A percentile compares a stretch with the other conserved stretches of the same genome.
Conservation (phyloP, 2,888 invertebrate species). For the Chydorus sphaericus region DNA sequence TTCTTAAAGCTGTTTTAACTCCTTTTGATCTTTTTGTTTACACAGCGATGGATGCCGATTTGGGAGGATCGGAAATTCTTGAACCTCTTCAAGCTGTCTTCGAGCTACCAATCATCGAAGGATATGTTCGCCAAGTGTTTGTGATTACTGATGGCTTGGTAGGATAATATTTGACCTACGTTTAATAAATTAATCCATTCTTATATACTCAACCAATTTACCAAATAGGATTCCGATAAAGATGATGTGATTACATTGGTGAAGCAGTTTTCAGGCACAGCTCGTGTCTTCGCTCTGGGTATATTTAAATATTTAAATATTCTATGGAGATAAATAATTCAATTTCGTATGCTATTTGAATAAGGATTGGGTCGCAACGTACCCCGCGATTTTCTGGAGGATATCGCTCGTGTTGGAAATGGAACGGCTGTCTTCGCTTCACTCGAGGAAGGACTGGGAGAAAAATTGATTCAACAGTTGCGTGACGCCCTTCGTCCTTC, state of each 20-base stretch:
- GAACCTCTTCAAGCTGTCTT: conserved; percentile 23
- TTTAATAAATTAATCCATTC: too few species aligned
- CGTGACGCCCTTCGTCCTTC: conserved; percentile 22
- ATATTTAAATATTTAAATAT: too few species aligned
- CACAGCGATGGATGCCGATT: conserved; percentile 23
- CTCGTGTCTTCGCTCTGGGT: conserved; percentile 25
- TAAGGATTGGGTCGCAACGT: conserved; percentile 26
- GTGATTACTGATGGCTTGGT: conserved; percentile 29
- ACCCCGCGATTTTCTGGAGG: conserved; percentile 27
- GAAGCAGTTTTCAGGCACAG: conserved; percentile 21
- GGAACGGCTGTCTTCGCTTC: conserved; percentile 27
- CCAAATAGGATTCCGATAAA: conserved; percentile 23
- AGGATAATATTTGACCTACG: too few species aligned
- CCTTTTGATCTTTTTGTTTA: too few species aligned
- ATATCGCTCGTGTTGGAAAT: conserved; percentile 27
- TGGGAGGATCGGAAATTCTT: conserved; percentile 27
- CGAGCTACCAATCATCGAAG: conserved; percentile 18
- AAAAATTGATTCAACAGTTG: conserved; percentile 23
- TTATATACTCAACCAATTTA: too few species aligned
- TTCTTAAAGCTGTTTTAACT: too few species aligned
- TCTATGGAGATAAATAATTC: too few species aligned
- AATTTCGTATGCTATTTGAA: neutral
- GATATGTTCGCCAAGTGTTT: conserved; percentile 25
- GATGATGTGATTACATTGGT: conserved; percentile 24
- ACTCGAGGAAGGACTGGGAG: conserved; percentile 22